A percentile compares a stretch with the other conserved stretches of the same genome.
These are phyloP conservation scores for Coregonus clupeaformis DNA, from an alignment of 2,113 vertebrate species.

Conservation along the genomic window DNA sequence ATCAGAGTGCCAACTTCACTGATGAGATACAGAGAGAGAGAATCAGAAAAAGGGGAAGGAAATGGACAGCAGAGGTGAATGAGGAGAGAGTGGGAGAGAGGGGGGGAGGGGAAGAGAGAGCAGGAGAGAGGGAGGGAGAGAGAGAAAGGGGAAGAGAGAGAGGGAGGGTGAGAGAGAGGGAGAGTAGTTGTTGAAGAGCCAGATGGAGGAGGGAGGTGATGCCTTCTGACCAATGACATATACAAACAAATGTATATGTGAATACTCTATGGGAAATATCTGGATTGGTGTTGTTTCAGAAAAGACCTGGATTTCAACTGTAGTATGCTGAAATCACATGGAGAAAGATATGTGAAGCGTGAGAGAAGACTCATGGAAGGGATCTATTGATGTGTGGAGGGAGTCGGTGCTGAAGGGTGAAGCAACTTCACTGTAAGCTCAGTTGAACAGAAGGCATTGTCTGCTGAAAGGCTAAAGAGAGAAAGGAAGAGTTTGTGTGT, in stretches of 20 bases:
- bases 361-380: not conserved
- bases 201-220: not conserved
- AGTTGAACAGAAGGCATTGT: not conserved
- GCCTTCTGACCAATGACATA: not conserved
- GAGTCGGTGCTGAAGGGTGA: not conserved
- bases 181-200: not conserved
- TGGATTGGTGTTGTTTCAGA: no score
- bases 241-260: not conserved
- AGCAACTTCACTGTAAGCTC: not conserved
- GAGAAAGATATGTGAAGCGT: not conserved
- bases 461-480: not conserved
- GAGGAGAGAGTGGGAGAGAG: not conserved
- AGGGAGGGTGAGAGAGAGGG: not conserved
- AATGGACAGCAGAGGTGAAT: not conserved
- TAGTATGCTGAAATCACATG: no score
- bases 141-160: not conserved
- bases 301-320: no score
- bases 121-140: not conserved
- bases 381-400: not conserved
- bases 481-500: not conserved
- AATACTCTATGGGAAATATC: not conserved
- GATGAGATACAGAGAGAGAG: not conserved
- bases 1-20: constrained; percentile 40
- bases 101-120: not conserved
- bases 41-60: not conserved